Conservation (phyloP, 2,888 invertebrate genomes). For the Rhogogaster chlorosoma region DNA sequence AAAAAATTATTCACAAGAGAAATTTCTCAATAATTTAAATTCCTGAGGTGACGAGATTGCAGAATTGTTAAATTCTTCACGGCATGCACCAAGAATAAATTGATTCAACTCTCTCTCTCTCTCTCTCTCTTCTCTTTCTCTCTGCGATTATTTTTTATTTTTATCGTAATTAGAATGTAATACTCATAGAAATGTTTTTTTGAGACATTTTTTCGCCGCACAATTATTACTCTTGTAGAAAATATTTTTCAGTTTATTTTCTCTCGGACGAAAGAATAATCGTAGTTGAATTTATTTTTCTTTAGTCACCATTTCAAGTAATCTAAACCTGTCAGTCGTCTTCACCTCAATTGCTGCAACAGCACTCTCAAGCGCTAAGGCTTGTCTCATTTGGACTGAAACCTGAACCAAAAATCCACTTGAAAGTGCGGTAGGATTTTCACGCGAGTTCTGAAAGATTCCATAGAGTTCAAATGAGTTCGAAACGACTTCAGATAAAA, state of each 20-base stretch:
- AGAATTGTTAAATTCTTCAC: background rate
- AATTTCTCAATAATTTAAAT: background rate
- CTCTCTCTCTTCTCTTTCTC: too few species aligned
- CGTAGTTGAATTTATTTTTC: background rate
- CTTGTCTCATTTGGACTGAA: background rate
- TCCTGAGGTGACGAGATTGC: background rate
- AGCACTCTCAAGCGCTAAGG: background rate
- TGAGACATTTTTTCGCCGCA: background rate
- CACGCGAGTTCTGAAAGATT: background rate
- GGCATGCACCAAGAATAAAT: background rate
- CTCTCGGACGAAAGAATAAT: background rate
- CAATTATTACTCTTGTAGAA: background rate
- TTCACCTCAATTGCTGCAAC: background rate
- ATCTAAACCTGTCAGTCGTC: background rate
- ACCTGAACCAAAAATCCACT: conserved; percentile 32
- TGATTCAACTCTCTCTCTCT: background rate
- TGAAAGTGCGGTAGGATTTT: background rate
- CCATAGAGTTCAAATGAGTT: background rate
- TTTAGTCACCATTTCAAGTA: background rate
- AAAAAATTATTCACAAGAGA: background rate
- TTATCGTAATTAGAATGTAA: too few species aligned
- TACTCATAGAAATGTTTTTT: background rate
- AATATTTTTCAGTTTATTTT: background rate
- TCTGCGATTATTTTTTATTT: too few species aligned
- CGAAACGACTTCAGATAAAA: background rate